These are phyloP conservation scores for Anastrepha ludens DNA, from an alignment of 1,140 invertebrate genomes.

Conservation along the genomic window DNA sequence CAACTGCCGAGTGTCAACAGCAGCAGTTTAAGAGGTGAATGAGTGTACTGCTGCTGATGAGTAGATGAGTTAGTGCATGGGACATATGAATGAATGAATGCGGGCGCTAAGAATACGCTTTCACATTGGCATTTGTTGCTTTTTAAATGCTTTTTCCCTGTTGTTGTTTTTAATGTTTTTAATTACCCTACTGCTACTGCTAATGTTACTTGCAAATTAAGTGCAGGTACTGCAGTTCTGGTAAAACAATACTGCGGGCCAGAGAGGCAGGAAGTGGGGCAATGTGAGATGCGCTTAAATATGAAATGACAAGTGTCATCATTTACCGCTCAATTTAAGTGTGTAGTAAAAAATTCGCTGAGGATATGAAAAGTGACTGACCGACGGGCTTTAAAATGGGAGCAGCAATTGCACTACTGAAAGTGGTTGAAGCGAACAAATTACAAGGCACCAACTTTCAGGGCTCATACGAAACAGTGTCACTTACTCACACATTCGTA, in stretches of 20 bases:
- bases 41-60: neutral
- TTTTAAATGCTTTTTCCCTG: neutral
- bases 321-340: neutral
- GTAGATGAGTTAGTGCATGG: neutral
- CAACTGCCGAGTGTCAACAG: slow-evolving; percentile 17
- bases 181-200: neutral
- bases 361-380: slow-evolving; percentile 10
- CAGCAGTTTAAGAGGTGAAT: slow-evolving; percentile 30
- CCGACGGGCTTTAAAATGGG: slow-evolving; percentile 3
- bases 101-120: neutral
- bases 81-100: slow-evolving; percentile 13
- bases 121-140: neutral
- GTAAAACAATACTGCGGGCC: neutral
- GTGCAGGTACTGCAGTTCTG: neutral
- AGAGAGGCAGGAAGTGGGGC: neutral
- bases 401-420: neutral
- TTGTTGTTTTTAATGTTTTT: slow-evolving; percentile 14
- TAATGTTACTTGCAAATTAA: neutral
- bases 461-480: no score
- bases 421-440: neutral
- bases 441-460: neutral
- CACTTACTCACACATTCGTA: no score
- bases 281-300: neutral
- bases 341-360: neutral
- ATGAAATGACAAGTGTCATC: neutral